Evolutionary conservation across 1,140 invertebrate genomes (phyloP), one percentile per base, ranked within the genome.

Genomic region (Trypoxylus dichotomus): DNA sequence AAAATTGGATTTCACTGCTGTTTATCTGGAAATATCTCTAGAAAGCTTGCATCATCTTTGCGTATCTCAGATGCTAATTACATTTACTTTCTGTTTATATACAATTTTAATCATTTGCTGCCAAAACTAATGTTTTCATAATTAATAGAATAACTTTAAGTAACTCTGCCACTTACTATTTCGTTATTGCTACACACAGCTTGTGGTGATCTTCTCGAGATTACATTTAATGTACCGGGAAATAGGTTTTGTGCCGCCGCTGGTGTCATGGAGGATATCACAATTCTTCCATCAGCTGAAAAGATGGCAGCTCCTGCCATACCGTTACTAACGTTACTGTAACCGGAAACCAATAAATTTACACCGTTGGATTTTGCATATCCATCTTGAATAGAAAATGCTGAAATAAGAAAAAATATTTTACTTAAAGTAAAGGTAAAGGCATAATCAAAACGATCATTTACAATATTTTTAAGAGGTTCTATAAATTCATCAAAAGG

Each of bases 311-410:
- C 63, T 0, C 77, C 77, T n/a, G 74, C 77, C 32, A 75, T 72
- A n/a, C 43, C 32, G 6, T 71, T 42, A 7, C 32, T 15, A 2
- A 60, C 25, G 27, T 78, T 74, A 6, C 43, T 72, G 13, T 41
- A 79, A 81, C 82, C 91, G 93, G 71, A 89, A 82, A 60, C 60
- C 47, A 91, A 78, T 2, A 91, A 79, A 79, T 90, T 91, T 0
- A 88, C 85, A 79, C 88, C 83, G 11, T 88, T 88, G 1, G 82
- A 84, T 76, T 81, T 87, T 1, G 89, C 86, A 87, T 89, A 91
- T 15, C 88, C 87, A 75, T 87, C 82, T 79, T 88, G 87, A 42
- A 88, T 83, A 68, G 89, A 87, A 0, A 88, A 72, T 2, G 86
- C 88, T 86, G 79, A 21, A 76, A 54, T 6, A 19, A n/a, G 19